Conservation (phyloP, 2,797 vertebrate species). For the Neosalanx taihuensis region DNA sequence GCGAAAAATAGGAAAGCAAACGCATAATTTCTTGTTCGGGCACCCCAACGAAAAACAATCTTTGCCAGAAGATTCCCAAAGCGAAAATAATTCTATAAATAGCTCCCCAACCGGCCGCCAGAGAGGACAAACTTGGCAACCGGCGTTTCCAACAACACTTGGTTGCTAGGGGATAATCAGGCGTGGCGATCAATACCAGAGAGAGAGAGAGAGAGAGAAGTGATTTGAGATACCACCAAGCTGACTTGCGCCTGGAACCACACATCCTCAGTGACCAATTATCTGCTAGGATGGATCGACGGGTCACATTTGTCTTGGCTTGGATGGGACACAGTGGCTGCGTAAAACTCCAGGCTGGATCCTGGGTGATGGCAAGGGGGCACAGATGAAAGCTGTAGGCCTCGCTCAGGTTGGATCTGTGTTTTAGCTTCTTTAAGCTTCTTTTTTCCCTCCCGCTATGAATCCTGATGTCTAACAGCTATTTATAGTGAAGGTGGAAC, state of each 20-base stretch:
- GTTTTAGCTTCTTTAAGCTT: too few species aligned
- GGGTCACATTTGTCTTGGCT: not conserved
- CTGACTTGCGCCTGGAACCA: conserved; percentile 4
- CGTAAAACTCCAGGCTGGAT: not conserved
- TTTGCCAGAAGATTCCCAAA: not conserved
- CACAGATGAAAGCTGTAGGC: not conserved
- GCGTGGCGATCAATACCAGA: conserved; percentile 47
- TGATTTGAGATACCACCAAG: conserved; percentile 12
- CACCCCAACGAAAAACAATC: not conserved
- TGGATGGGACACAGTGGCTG: not conserved
- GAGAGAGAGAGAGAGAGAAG: not conserved
- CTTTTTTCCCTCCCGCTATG: too few species aligned
- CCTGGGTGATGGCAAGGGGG: not conserved
- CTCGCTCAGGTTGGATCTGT: too few species aligned
- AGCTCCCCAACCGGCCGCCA: conserved; percentile 46
- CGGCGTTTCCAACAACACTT: conserved; percentile 46
- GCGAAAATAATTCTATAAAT: not conserved
- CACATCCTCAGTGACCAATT: conserved; percentile 29
- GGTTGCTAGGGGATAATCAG: conserved; percentile 63
- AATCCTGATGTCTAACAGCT: too few species aligned
- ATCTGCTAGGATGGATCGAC: not conserved
- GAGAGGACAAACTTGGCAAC: conserved; percentile 58
- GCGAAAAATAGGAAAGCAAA: conserved; percentile 5
- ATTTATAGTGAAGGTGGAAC: not conserved
- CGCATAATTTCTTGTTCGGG: not conserved